These are phyloP conservation scores for Amiota mariae DNA, from an alignment of 2,888 invertebrate genomes.

Conservation along the genomic window DNA sequence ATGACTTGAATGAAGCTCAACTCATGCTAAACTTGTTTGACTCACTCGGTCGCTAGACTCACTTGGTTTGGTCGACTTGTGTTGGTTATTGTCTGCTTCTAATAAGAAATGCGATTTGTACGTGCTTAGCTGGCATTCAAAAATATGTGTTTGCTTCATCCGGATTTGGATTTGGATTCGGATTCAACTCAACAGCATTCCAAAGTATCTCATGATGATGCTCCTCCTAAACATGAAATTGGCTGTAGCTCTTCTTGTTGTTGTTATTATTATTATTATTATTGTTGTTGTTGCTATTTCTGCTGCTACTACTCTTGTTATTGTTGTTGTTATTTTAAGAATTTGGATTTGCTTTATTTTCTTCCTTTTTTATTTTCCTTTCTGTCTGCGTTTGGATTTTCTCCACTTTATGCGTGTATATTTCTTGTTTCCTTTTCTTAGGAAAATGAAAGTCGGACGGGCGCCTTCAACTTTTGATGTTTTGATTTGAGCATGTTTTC, in stretches of 20 bases:
- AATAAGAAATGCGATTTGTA: slow-evolving; percentile 72
- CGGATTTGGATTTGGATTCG: slow-evolving; percentile 51
- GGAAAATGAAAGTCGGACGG: background rate
- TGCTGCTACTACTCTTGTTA: too few species aligned
- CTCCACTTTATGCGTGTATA: background rate
- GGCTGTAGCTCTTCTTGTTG: slow-evolving; percentile 53
- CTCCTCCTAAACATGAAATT: slow-evolving; percentile 44
- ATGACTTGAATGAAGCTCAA: background rate
- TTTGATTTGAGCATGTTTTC: slow-evolving; percentile 14
- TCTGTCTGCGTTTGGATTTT: background rate
- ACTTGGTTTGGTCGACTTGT: background rate
- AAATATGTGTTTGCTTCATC: slow-evolving; percentile 7
- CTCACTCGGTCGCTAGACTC: background rate
- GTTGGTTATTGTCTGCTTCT: slow-evolving; percentile 10
- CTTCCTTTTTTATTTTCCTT: background rate
- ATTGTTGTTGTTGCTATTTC: slow-evolving; percentile 17
- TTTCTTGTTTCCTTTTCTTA: background rate
- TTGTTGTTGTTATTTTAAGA: slow-evolving; percentile 11
- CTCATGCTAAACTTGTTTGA: background rate
- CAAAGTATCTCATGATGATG: background rate
- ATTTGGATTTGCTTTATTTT: slow-evolving; percentile 1
- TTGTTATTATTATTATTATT: background rate
- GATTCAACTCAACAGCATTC: slow-evolving; percentile 56
- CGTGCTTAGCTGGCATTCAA: slow-evolving; percentile 65
- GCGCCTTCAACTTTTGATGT: slow-evolving; percentile 20